Evolutionary conservation across 2,797 vertebrate genomes (phyloP), one percentile per base, ranked within the genome.

Genomic region (Malurus splendens): DNA sequence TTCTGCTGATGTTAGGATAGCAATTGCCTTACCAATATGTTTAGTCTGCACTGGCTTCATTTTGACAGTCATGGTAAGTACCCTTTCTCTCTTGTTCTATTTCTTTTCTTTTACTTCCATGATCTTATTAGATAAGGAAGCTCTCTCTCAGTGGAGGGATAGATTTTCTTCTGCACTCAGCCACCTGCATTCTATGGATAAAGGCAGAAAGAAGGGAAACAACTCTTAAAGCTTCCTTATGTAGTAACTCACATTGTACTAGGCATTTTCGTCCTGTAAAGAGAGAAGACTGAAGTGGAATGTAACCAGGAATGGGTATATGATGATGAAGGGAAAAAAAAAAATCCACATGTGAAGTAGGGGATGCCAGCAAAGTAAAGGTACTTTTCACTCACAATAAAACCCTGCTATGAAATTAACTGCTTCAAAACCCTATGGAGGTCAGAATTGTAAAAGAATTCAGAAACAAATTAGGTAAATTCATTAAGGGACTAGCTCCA

Each of bases 1-100:
- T 92, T 96, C 95, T 41, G 36, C 93, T 12, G 56, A 94, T 20
- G 85, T 95, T 81, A 97, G 95, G 87, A 82, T 97, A 36, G 97
- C 96, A 65, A 97, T 98, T 83, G 90, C 95, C 20, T 96, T 99
- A 67, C 98, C 98, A 1, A 55, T 98, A 75, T 96, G 97, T 66
- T 86, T 98, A 75, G 93, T 98, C 38, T 97, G 97, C 86, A 65
- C 97, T 65, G 96, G 97, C 92, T 96, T 98, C 54, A 45, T 97
- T 52, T 86, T 98, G 82, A 97, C 96, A 2, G 94, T 97, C 10
- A 77, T 98, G 94, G 98, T 98, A 90, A 89, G 92, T 90, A 45
- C 70, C 7, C 22, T 47, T 70, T 74, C 27, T n/a, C 27, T 56
- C 11, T 5, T 75, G 7, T 27, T 56, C 47, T 28, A 2, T 45